Base-by-base conservation (phyloP, 2,888 invertebrate species). In the Antheraea yamamai region DNA sequence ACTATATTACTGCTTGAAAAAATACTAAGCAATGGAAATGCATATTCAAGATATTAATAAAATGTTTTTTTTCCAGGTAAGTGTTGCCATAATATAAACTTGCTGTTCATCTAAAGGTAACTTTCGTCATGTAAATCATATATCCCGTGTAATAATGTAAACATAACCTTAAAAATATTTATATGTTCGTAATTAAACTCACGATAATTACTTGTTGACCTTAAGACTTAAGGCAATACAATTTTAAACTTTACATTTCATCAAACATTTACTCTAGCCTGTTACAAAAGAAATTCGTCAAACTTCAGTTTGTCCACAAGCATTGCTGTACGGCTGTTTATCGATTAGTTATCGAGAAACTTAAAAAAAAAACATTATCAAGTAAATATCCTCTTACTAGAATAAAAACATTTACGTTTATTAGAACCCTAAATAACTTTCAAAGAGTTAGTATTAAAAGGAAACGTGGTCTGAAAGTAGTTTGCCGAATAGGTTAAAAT, bases 51-150 rank as follows among this genome's bases (percentile, higher is more conserved):
- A 12, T 12, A 61, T 61, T 58, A 55, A 76, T 71, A 39, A 79
- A 58, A 82, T 81, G 80, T 83, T 85, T 84, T 85, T 82, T 83
- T 91, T 92, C 85, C 91, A 93, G 92, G 92, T 92, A 92, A 92
- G 92, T 93, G 88, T 79, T 80, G 58, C 35, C 35, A 35, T 70
- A 30, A 30, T 30, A 70, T 70, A 16, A 39, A 20, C 10, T 70
- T 70, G 8, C 70, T 70, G 16, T 4, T 70, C 70, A 39, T n/a
- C 70, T 70, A 70, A 20, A 75, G 79, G 76, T 73, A 77, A 77
- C 73, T 76, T 75, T 72, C 78, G 71, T 81, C 83, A 81, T 80
- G 78, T 64, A 16, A 4, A 30, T 64, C 14, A 14, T 16, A 64
- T 26, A 64, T 61, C 10, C 23, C 12, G 10, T 61, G 8, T 20